Evolutionary conservation across 2,888 invertebrate species (phyloP), one percentile per base, ranked within the genome.

Genomic region (Apodemia zela): DNA sequence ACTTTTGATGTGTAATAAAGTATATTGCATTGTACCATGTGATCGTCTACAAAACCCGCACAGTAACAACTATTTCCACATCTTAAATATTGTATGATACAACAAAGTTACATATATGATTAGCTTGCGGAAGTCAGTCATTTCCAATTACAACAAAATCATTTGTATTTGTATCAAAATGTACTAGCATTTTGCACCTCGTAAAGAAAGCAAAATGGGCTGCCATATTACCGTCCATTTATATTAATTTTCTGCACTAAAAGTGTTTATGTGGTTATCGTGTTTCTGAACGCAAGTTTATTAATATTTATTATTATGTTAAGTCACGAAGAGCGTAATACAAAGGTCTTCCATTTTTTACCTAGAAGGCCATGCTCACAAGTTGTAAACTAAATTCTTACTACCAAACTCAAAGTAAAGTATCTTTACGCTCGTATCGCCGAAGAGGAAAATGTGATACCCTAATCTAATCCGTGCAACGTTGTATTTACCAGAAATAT

Each of bases 201-300:
- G 29, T 63, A 65, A 65, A 65, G 59, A 59, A 59, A 33, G 58
- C 18, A 51, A 59, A 63, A 63, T 65, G 61, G 49, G 51, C 54
- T 17, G 57, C 49, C 38, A 58, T 63, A 65, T 65, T 63, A 59
- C 25, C 47, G 61, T 54, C 59, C 58, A 65, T 65, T 65, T 62
- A 59, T 66, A 66, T 62, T 66, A 67, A 67, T 64, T 63, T 66
- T 42, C 57, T 15, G 25, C 54, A 15, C 54, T 54, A 54, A 54
- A 15, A 15, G 54, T 35, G 35, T 54, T 54, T 45, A 54, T 21
- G 29, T 54, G 54, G 15, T 8, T 54, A 15, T 25, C 15, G 25
- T 54, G 15, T 21, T 54, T 15, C 21, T 25, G 25, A 25, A 54
- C 21, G 25, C 15, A 21, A 21, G 54, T 57, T 57, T 57, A 57